These are phyloP conservation scores for Eremophila alpestris DNA, from an alignment of 2,797 vertebrate species.

Conservation along the genomic window DNA sequence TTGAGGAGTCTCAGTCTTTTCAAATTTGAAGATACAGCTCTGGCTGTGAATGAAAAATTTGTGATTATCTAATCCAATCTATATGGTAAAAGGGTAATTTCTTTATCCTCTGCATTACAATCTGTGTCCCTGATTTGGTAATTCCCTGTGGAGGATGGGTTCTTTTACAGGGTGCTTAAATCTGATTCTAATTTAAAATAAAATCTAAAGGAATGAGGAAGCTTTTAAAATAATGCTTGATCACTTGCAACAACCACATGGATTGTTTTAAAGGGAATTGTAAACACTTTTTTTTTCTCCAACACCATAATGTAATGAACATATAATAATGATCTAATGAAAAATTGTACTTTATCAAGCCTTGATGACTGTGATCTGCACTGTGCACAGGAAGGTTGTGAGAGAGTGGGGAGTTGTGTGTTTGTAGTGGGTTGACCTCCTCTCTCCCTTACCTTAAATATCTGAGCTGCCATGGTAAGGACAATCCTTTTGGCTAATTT, in stretches of 20 bases:
- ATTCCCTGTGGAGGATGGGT: neutral
- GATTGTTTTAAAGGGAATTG: neutral
- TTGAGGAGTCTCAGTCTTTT: neutral
- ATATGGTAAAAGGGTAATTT: neutral
- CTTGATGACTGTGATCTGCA: neutral
- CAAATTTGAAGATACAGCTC: neutral
- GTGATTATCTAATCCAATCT: slow-evolving; percentile 35
- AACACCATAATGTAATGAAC: neutral
- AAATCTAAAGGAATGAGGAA: slow-evolving; percentile 14
- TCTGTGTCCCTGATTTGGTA: neutral
- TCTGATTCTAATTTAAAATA: neutral
- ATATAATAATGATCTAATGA: neutral
- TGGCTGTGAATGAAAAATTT: neutral
- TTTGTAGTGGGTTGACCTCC: neutral
- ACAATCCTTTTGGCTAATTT: neutral
- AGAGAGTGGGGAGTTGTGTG: neutral
- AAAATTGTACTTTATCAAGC: neutral
- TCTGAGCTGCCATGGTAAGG: too few species aligned
- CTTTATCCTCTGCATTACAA: neutral
- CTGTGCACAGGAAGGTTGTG: neutral
- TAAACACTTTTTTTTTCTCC: neutral
- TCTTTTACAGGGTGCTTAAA: slow-evolving; percentile 8
- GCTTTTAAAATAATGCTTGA: neutral
- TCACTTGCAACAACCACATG: neutral
- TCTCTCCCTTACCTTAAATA: neutral